These are phyloP conservation scores for Ganaspis sp. DNA, from an alignment of 1,140 invertebrate species.

Conservation along the genomic window DNA sequence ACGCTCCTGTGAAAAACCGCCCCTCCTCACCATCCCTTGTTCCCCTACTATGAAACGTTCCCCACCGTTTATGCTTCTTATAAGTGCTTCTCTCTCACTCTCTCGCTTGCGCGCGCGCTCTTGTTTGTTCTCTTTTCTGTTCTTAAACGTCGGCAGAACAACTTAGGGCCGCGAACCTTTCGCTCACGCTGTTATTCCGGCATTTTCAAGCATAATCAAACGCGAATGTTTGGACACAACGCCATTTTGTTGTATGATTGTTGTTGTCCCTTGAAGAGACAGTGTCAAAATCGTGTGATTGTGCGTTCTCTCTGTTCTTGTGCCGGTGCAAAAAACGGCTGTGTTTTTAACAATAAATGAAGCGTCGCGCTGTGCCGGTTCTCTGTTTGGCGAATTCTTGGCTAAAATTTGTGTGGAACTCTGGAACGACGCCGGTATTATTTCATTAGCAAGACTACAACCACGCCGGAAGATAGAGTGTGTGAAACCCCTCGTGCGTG, in stretches of 20 bases:
- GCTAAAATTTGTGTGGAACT: neutral
- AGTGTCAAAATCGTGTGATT: slow-evolving; percentile 5
- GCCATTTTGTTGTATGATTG: slow-evolving; percentile 63
- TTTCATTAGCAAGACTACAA: slow-evolving; percentile 25
- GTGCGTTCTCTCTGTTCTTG: neutral
- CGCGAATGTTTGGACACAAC: slow-evolving; percentile 60
- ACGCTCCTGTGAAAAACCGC: slow-evolving; percentile 34
- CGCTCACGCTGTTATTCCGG: slow-evolving; percentile 61
- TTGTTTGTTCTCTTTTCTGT: slow-evolving; percentile 53
- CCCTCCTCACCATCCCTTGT: slow-evolving; percentile 42
- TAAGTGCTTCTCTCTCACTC: slow-evolving; percentile 44
- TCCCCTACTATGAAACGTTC: slow-evolving; percentile 41
- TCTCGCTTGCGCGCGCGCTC: slow-evolving; percentile 50
- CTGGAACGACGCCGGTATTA: slow-evolving; percentile 24
- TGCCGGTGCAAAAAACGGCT: neutral
- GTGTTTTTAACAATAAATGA: neutral
- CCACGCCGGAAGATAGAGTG: slow-evolving; percentile 9
- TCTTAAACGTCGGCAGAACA: slow-evolving; percentile 68
- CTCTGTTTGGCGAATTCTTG: neutral
- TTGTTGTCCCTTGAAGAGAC: slow-evolving; percentile 28
- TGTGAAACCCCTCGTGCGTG: slow-evolving; percentile 31
- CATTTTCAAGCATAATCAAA: slow-evolving; percentile 69
- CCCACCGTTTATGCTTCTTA: slow-evolving; percentile 32
- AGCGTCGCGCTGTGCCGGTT: slow-evolving; percentile 26
- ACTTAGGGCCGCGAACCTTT: slow-evolving; percentile 70